Base-by-base conservation (phyloP, 2,888 invertebrate genomes). In the Xylota sylvarum region DNA sequence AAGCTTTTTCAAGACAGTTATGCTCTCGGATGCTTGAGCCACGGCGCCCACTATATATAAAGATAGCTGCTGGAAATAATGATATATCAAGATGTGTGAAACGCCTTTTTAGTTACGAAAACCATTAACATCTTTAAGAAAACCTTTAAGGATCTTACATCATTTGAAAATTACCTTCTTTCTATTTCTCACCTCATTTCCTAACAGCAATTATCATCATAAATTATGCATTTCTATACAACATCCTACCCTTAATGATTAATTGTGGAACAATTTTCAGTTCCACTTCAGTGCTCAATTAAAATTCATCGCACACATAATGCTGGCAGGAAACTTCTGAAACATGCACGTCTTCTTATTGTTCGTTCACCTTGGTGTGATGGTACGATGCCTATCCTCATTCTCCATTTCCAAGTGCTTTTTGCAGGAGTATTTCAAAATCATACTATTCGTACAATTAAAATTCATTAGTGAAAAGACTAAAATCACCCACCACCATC, bases 231-330 rank as follows among this genome's bases (percentile, higher is more conserved):
- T 52, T 74, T 74, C 32, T 10, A 30, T 55, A 30, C 30, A 43
- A 40, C 62, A 64, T 30, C 30, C 30, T 19, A 64, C n/a, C 50
- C 50, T 40, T 60, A 67, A 80, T 80, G 72, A 78, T 74, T 50
- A 83, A 83, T 72, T 78, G 60, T 72, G 58, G 35, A 78, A 67
- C 55, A 79, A 84, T 84, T 83, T 78, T 50, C 46, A 56, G 48
- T 62, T 78, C 27, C 48, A 62, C 77, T 69, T 60, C 69, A 32
- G 67, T 27, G 58, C 50, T 52, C 60, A 58, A 69, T 77, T 69
- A 78, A 73, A 79, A 84, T 79, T 79, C 79, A 69, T 69, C 48
- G 62, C 73, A 73, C 73, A 73, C 79, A 79, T 17, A 79, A 62
- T 56, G 10, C 40, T 73, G 62, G 17, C 35, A 73, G 79, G 60